These are phyloP conservation scores for Molossus alvarezi DNA, from an alignment of 2,797 vertebrate genomes.

Conservation along the genomic window DNA sequence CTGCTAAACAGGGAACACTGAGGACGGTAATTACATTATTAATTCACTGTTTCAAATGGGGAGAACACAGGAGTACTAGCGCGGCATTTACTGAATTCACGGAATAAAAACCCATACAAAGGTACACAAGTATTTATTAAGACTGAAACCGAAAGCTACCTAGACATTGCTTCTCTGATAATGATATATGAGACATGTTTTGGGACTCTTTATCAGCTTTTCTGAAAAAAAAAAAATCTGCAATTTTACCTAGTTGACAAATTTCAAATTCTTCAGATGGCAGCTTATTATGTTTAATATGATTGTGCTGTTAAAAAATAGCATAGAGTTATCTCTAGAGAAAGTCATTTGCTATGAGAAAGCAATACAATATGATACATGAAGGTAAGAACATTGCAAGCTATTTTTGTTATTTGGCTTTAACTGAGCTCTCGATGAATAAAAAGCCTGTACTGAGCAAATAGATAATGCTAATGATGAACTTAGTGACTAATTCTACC, in stretches of 20 bases:
- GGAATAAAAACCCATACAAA: slow-evolving; percentile 22
- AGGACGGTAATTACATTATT: not conserved
- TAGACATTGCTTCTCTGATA: slow-evolving; percentile 49
- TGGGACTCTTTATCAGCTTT: slow-evolving; percentile 59
- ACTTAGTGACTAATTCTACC: not conserved
- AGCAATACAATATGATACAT: slow-evolving; percentile 67
- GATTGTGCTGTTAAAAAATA: slow-evolving; percentile 79
- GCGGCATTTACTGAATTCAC: slow-evolving; percentile 33
- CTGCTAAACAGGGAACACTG: not conserved
- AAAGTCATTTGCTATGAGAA: slow-evolving; percentile 72
- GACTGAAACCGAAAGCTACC: slow-evolving; percentile 8
- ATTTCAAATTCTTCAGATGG: slow-evolving; percentile 78
- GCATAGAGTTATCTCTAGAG: slow-evolving; percentile 69
- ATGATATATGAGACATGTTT: slow-evolving; percentile 51
- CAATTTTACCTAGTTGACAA: slow-evolving; percentile 79
- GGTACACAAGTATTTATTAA: not conserved
- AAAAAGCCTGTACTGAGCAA: slow-evolving; percentile 38
- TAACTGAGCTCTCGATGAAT: slow-evolving; percentile 60
- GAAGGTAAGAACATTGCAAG: slow-evolving; percentile 67
- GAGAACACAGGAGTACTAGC: not conserved
- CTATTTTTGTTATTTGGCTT: slow-evolving; percentile 77
- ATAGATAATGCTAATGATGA: not conserved
- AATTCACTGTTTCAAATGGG: not conserved
- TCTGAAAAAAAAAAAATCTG: not conserved
- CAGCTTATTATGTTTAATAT: slow-evolving; percentile 81